Conservation (phyloP, 2,888 invertebrate species). For the Cantharis lateralis region DNA sequence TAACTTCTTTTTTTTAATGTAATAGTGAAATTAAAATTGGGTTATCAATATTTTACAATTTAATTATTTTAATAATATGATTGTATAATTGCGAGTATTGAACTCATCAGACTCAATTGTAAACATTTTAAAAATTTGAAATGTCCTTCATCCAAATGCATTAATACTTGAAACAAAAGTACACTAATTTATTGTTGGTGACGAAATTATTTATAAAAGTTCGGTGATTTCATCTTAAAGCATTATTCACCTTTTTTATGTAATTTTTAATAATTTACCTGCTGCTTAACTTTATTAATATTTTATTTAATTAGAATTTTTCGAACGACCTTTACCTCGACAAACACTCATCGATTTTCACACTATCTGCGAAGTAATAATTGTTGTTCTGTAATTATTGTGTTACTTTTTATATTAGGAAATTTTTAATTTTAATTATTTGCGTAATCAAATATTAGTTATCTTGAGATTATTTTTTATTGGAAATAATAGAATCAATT, state of each 20-base stretch:
- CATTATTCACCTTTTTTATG: not conserved
- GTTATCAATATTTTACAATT: not conserved
- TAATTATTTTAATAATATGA: not conserved
- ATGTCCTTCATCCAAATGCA: not conserved
- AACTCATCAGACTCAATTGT: not conserved
- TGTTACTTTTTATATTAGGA: not conserved
- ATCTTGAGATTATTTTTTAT: not conserved
- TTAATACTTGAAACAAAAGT: not conserved
- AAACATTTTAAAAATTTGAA: not conserved
- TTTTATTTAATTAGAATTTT: not conserved
- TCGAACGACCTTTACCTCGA: not conserved
- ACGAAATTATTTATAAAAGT: not conserved
- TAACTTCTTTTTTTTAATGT: not conserved
- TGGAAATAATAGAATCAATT: not conserved
- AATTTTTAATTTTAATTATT: not conserved
- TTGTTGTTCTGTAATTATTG: not conserved
- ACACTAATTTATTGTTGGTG: not conserved
- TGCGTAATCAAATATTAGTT: not conserved
- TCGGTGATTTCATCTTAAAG: not conserved
- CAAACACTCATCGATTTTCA: not conserved
- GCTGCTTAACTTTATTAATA: not conserved
- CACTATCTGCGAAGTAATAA: not conserved
- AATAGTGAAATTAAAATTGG: not conserved
- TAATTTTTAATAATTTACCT: not conserved
- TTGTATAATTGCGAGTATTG: not conserved